Evolutionary conservation across 1,140 invertebrate genomes (phyloP).

Genomic region (Atta cephalotes): DNA sequence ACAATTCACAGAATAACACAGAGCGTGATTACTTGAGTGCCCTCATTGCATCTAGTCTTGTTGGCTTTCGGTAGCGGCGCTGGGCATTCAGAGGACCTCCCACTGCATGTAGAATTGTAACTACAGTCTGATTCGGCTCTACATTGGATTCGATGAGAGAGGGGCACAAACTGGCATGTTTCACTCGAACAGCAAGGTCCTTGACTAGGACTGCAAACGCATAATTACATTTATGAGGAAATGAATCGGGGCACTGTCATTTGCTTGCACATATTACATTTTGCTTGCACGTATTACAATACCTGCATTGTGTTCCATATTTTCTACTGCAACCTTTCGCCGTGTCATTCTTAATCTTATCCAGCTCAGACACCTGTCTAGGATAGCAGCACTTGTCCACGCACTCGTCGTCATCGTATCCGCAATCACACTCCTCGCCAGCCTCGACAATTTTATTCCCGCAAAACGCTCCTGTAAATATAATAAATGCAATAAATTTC

Average conservation of each 20-base stretch:
- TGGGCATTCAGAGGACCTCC: conserved; percentile 95
- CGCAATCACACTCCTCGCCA: conserved; percentile 99
- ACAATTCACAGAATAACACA: conserved; percentile 11
- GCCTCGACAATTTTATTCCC: conserved; percentile 99
- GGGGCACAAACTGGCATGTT: conserved; percentile 92
- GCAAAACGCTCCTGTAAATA: conserved; percentile 97
- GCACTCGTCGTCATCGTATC: conserved; percentile 97
- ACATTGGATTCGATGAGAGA: conserved; percentile 90
- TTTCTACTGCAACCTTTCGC: conserved; percentile 93
- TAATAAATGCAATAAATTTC: conserved; percentile 85
- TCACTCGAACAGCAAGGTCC: conserved; percentile 97
- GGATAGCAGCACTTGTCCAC: conserved; percentile 98
- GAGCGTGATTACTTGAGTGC: conserved; percentile 87
- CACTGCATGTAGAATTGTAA: conserved; percentile 94
- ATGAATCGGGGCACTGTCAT: neutral
- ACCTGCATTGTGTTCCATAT: conserved; percentile 94
- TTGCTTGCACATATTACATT: neutral
- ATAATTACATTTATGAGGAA: conserved; percentile 7
- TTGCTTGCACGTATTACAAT: conserved; percentile 58
- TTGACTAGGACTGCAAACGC: conserved; percentile 93
- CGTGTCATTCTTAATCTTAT: conserved; percentile 89
- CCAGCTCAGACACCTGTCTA: conserved; percentile 90
- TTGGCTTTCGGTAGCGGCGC: conserved; percentile 91
- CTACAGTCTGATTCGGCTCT: conserved; percentile 96
- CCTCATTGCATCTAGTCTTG: conserved; percentile 95